These are phyloP conservation scores for Mystacides longicornis DNA, from an alignment of 2,888 invertebrate species.

Conservation along the genomic window DNA sequence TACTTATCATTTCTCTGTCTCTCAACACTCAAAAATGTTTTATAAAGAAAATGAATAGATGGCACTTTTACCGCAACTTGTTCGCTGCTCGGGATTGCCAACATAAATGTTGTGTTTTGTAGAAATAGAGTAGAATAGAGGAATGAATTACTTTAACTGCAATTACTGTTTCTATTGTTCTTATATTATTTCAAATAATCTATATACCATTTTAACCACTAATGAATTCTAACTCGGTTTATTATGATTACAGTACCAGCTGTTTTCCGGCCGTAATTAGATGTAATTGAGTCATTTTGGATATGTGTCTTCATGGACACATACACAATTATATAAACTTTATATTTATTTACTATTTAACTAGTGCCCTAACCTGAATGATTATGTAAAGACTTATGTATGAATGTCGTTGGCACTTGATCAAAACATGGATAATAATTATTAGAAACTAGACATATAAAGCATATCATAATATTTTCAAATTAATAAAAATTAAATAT, in stretches of 20 bases:
- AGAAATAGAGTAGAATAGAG: slow-evolving; percentile 15
- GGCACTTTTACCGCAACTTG: background rate
- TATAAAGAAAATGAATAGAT: background rate
- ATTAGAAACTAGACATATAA: background rate
- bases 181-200: background rate
- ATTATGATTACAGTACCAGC: slow-evolving; percentile 52
- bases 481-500: background rate
- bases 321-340: too few species aligned
- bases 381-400: background rate
- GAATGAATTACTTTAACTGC: slow-evolving; percentile 16
- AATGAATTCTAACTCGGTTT: slow-evolving; percentile 18
- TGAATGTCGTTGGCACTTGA: background rate
- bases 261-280: slow-evolving; percentile 58
- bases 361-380: background rate
- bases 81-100: slow-evolving; percentile 6
- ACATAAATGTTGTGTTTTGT: slow-evolving; percentile 6
- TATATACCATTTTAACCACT: slow-evolving; percentile 1
- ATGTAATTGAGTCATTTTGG: slow-evolving; percentile 16
- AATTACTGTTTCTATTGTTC: background rate
- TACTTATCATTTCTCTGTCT: background rate
- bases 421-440: slow-evolving; percentile 1
- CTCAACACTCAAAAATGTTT: background rate
- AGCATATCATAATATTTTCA: background rate
- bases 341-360: background rate
- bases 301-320: slow-evolving; percentile 4